Percentiles rank a stretch among this genome's conserved stretches.
Conservation (phyloP, 2,888 invertebrate genomes). For the Heliconius erato region DNA sequence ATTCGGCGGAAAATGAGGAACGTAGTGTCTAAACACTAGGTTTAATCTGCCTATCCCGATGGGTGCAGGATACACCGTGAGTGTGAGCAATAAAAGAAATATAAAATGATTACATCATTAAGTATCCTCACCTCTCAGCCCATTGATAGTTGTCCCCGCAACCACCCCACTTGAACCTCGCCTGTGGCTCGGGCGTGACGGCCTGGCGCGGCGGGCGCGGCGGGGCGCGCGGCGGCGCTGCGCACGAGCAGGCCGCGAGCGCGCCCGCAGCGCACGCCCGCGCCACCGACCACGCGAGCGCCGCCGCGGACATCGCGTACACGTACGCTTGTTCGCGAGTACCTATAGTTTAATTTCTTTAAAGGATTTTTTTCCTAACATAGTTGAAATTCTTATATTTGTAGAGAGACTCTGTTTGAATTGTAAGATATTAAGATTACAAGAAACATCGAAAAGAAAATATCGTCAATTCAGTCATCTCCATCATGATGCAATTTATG, state of each 20-base stretch:
- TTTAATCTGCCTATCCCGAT: too few relatives aligned
- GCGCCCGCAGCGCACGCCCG: constrained; percentile 92
- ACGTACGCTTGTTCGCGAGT: constrained; percentile 95
- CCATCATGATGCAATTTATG: too few relatives aligned
- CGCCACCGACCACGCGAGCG: constrained; percentile 91
- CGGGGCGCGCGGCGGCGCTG: constrained; percentile 89
- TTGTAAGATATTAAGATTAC: too few relatives aligned
- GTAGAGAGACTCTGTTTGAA: too few relatives aligned
- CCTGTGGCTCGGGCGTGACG: constrained; percentile 89
- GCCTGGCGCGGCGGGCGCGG: constrained; percentile 85
- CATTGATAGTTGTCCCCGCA: constrained; percentile 93
- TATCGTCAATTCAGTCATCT: too few relatives aligned
- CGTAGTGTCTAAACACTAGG: too few relatives aligned
- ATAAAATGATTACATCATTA: too few relatives aligned
- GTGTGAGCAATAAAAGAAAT: too few relatives aligned
- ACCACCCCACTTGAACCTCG: constrained; percentile 94
- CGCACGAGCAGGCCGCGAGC: constrained; percentile 92
- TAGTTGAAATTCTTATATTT: too few relatives aligned
- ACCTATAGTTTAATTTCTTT: constrained; percentile 77
- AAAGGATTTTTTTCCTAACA: background rate
- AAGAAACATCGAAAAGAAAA: too few relatives aligned
- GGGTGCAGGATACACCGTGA: too few relatives aligned
- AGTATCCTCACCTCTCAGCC: constrained; percentile 83
- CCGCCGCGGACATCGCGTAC: constrained; percentile 92
- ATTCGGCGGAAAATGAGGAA: too few relatives aligned